Base-by-base conservation (phyloP, 2,888 invertebrate genomes). In the Leptopterna dolabrata region DNA sequence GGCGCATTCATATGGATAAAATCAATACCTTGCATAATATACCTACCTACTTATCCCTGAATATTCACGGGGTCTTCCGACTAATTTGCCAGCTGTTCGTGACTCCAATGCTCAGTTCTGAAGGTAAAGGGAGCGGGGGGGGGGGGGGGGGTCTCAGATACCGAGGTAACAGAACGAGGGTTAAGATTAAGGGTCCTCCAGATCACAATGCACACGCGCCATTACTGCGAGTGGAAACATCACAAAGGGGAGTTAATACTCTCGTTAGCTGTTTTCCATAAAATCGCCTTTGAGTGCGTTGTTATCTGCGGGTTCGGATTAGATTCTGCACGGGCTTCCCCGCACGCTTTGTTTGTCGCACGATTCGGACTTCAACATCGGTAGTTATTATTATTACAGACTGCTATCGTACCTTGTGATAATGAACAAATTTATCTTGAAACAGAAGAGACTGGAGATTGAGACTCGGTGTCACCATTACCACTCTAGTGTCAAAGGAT, bases 31-130 rank as follows among this genome's bases (percentile, higher is more conserved):
- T 24, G 63, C 24, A 63, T 24, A 24, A 63, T 24, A 7, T 11
- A 24, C 63, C 24, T n/a, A n/a, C n/a, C n/a, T n/a, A n/a, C n/a
- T 0, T 0, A 4, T 19, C 63, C 24, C 24, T 63, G 63, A 63
- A 63, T 63, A 63, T 63, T 63, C 63, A 63, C 24, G 9, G 63
- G 24, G 0, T 4, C 63, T 63, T 63, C 63, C 78, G 19, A 27
- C 76, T 76, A 78, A 78, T 78, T 78, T 45, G 45, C 45, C 0
- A 19, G 27, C 78, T 43, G 45, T 78, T 45, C 78, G 78, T 78
- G 78, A 78, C 78, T 78, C 45, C 24, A 78, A 78, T 78, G 78
- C 78, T 45, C 24, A 45, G 24, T 36, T 45, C 24, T 19, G 27
- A 11, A 0, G 24, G 78, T 3, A 24, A 78, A 41, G 76, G n/a